Evolutionary conservation across 35 echinoderm and acorn worm genomes (phyloP), one percentile per base, ranked within the genome.

Genomic region (Holothuria glaberrima): DNA sequence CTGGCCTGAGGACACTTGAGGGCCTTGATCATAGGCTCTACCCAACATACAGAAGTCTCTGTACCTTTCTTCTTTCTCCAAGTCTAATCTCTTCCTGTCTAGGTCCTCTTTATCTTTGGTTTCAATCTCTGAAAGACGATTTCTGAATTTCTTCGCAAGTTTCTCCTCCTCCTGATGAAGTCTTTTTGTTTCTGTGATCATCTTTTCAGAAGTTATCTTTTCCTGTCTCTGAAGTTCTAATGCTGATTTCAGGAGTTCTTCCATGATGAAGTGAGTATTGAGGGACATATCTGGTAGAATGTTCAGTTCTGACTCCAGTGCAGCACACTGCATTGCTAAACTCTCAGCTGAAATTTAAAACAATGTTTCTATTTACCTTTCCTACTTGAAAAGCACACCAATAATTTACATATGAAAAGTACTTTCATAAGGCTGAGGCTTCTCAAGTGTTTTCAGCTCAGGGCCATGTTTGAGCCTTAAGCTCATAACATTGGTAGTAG

Each of bases 251-350:
- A 86, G 22, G 22, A 86, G 83, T 56, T 86, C 83, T 9, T 29
- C 63, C 83, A 86, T 86, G 63, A 86, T 86, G 60, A 38, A 68
- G 35, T 86, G 83, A 56, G 83, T 86, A 28, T 86, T 86, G 28
- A 86, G 48, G 32, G 83, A 86, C 59, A 86, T 36, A n/a, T 86
- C 83, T 9, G 83, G 83, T 17, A 86, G 83, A 22, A 86, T 86
- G 59, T 68, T 68, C 6, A 86, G 58, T 34, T 86, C 83, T 41
- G 59, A 32, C 28, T 86, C 83, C 22, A 86, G 33, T 0, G 83
- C 63, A 64, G 83, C 6, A 68, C 83, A 86, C 35, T 86, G 59
- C 83, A 48, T 14, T 26, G 59, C 59, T 21, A 86, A 68, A 18
- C 34, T 41, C 28, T 86, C 83, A 86, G 83, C 83, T 86, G 26